These are phyloP conservation scores for Tortrix viridana DNA, from an alignment of 2,888 invertebrate genomes.

Conservation along the genomic window DNA sequence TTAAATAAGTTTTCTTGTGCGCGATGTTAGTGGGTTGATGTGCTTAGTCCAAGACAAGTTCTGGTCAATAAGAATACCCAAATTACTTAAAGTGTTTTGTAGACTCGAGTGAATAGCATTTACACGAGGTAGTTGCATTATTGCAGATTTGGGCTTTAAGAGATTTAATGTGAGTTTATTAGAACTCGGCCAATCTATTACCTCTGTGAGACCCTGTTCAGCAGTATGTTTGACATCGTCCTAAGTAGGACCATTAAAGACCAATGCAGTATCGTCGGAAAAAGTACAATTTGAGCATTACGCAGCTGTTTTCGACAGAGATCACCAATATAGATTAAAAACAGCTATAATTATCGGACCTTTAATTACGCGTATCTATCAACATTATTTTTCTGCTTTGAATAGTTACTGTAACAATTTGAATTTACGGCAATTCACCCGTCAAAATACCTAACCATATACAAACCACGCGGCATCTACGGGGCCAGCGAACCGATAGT, in stretches of 20 bases:
- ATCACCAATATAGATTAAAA: slow-evolving; percentile 29
- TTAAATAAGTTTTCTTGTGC: background rate
- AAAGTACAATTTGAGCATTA: slow-evolving; percentile 31
- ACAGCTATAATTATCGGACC: slow-evolving; percentile 4
- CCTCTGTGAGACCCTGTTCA: slow-evolving; percentile 17
- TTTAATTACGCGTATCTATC: too few relatives aligned
- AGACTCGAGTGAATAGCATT: background rate
- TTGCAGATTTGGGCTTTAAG: background rate
- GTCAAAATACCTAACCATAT: slow-evolving; percentile 8
- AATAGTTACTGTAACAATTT: background rate
- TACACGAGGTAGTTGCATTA: background rate
- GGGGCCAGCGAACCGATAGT: slow-evolving; percentile 24
- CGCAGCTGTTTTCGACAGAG: slow-evolving; percentile 19
- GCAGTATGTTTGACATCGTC: slow-evolving; percentile 1
- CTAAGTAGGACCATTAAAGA: slow-evolving; percentile 30
- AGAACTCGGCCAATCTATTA: slow-evolving; percentile 19
- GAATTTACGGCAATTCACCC: slow-evolving; percentile 4
- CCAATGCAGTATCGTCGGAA: slow-evolving; percentile 40
- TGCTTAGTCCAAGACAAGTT: background rate
- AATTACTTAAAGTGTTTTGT: background rate
- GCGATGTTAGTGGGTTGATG: background rate
- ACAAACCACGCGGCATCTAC: slow-evolving; percentile 14
- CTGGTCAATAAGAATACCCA: background rate
- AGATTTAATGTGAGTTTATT: slow-evolving; percentile 38
- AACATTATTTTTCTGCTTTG: too few relatives aligned